Evolutionary conservation across 1,140 invertebrate species (phyloP).

Genomic region (Cotesia vestalis): DNA sequence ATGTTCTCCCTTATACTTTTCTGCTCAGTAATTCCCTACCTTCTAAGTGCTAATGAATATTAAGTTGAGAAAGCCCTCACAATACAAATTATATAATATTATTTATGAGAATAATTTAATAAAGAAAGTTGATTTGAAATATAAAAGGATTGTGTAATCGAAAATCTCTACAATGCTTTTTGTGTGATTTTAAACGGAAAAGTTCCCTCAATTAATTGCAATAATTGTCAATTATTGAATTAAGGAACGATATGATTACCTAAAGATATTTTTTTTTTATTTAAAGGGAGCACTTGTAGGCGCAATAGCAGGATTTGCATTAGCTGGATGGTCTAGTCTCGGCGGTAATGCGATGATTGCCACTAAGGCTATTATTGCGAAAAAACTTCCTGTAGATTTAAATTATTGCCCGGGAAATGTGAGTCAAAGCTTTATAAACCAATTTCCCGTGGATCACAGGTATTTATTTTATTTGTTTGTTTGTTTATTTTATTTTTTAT

Average conservation of each 20-base stretch:
- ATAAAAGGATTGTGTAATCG: no score
- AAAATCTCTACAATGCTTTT: no score
- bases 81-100: no score
- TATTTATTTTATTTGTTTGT: constrained; percentile 44
- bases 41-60: no score
- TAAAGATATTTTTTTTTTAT: constrained; percentile 28
- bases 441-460: constrained; percentile 50
- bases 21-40: no score
- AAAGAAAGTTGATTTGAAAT: no score
- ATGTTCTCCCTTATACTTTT: constrained; percentile 5
- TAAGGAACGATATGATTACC: no score
- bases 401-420: constrained; percentile 52
- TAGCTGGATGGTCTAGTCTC: constrained; percentile 58
- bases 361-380: constrained; percentile 48
- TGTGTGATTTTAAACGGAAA: no score
- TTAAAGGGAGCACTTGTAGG: constrained; percentile 58
- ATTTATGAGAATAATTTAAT: no score
- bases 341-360: constrained; percentile 55
- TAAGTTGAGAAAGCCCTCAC: background rate
- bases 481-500: constrained; percentile 21
- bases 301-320: constrained; percentile 52
- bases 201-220: no score
- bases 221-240: no score
- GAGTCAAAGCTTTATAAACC: constrained; percentile 51
- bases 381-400: constrained; percentile 55